Percentiles rank a stretch among this genome's conserved stretches.
Conservation (phyloP, 2,888 invertebrate genomes). For the Melanostoma scalare region DNA sequence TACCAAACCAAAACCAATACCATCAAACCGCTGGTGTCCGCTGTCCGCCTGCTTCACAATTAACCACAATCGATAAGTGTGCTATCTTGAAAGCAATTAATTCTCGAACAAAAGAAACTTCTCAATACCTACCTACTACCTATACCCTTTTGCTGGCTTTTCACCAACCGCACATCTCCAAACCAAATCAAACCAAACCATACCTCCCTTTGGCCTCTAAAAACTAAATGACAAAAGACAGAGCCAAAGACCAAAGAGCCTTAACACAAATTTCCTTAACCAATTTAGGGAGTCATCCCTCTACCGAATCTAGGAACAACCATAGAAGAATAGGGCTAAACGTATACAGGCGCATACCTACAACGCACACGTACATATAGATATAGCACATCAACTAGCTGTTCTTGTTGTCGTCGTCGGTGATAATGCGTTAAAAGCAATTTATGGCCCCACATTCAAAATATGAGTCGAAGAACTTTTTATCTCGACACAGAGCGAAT, state of each 20-base stretch:
- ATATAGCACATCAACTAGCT: neutral
- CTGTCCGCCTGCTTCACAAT: conserved; percentile 49
- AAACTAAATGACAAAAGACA: conserved; percentile 23
- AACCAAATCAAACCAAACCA: neutral
- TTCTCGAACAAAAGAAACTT: conserved; percentile 59
- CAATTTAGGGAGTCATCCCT: conserved; percentile 11
- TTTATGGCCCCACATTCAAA: conserved; percentile 67
- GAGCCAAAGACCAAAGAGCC: conserved; percentile 14
- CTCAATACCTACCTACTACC: conserved; percentile 25
- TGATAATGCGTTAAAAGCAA: conserved; percentile 72
- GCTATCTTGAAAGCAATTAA: conserved; percentile 67
- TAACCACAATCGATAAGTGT: conserved; percentile 70
- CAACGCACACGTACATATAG: no score
- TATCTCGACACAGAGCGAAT: conserved; percentile 48
- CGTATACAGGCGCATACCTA: neutral
- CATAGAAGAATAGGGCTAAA: neutral
- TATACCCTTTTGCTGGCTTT: conserved; percentile 34
- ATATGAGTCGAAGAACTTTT: conserved; percentile 65
- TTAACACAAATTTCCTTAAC: conserved; percentile 19
- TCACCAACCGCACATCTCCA: neutral
- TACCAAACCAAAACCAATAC: conserved; percentile 11
- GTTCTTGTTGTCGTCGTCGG: conserved; percentile 36
- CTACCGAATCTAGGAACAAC: neutral
- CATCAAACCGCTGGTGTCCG: neutral
- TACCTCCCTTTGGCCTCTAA: neutral